phyloP scores from a whole-genome alignment of 2,113 vertebrate genomes.

The Hippocampus abdominalis region DNA sequence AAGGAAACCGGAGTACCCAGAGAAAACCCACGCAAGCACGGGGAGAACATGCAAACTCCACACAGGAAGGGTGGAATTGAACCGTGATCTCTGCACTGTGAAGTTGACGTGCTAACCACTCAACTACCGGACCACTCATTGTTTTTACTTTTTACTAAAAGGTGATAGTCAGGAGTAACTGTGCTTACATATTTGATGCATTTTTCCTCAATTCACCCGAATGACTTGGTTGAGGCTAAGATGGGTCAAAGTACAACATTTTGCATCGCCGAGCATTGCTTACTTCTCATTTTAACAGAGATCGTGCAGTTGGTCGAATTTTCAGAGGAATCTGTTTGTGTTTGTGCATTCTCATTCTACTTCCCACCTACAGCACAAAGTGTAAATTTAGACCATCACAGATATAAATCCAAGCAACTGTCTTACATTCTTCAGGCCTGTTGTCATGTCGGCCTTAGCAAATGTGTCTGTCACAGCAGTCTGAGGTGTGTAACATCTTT shows the following conservation, averaged over 20 bases:
- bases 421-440: conserved; percentile 12
- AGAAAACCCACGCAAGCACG: no score
- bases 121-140: no score
- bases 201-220: neutral
- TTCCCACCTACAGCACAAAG: neutral
- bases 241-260: neutral
- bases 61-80: no score
- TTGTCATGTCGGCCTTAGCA: conserved; percentile 14
- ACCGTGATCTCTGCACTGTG: no score
- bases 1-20: no score
- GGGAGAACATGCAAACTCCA: no score
- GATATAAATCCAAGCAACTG: conserved; percentile 18
- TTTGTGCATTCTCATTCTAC: neutral
- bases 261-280: neutral
- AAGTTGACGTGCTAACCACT: no score
- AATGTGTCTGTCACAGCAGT: neutral
- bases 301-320: neutral
- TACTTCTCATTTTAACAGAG: neutral
- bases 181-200: no score
- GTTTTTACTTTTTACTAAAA: no score
- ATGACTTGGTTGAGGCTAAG: neutral
- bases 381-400: conserved; percentile 37
- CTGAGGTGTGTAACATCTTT: conserved; percentile 13
- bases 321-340: neutral
- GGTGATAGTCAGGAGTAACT: no score